Base-by-base conservation (phyloP, 2,113 vertebrate genomes). In the Loxodonta africana region DNA sequence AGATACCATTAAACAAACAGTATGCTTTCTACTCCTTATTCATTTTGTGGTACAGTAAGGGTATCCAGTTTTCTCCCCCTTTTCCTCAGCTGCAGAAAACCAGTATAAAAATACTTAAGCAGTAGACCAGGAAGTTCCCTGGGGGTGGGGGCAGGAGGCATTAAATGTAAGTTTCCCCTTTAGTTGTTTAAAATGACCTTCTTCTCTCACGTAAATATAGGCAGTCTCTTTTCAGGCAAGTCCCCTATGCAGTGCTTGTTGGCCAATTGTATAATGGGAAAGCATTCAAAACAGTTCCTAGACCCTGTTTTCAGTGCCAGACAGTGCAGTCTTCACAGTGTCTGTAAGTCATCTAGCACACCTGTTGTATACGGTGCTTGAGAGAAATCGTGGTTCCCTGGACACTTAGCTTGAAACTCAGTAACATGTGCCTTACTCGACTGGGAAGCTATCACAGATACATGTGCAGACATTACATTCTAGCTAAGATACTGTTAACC, bases 161-260 rank as follows among this genome's bases (percentile, higher is more conserved):
- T 73, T 80, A 41, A 28, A 25, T 90, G 41, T 90, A 69, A 15
- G 60, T 93, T 77, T 93, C 41, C n/a, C 63, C 20, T 74, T 91
- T 46, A 78, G 26, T 69, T 84, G 57, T 91, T 88, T 71, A 67
- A 92, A 76, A 63, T 88, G 33, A 63, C 48, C 25, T 91, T 88
- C 33, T 80, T 78, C 69, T 81, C 21, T 82, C 63, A 77, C 17
- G 65, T 18, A 63, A 62, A 88, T 20, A 30, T 5, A 30, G 76
- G 44, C 60, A 37, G 23, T 28, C 26, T 86, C 57, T 78, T 60
- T 90, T 33, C n/a, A 67, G 73, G 57, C 80, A 48, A n/a, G 18
- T 63, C 60, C 37, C 41, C 67, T 91, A 2, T 67, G 28, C 23
- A 51, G 0, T 73, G 21, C 28, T 62, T 44, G 33, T 48, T 81